phyloP scores from a whole-genome alignment of 2,113 vertebrate genomes.

The Sterrhoptilus dennistouni region DNA sequence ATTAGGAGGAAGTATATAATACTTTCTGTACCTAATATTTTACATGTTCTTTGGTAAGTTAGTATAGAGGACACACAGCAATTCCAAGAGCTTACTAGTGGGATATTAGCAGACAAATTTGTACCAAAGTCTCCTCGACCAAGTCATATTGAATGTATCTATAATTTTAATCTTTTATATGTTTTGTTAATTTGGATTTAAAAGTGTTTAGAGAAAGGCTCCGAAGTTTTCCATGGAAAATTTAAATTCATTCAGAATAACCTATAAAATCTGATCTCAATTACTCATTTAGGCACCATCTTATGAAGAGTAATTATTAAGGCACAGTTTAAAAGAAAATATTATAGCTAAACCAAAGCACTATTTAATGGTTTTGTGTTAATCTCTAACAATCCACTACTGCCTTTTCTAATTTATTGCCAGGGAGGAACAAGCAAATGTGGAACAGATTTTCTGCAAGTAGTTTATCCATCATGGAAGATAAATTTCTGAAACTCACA shows the following conservation, averaged over 20 bases:
- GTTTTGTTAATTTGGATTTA: neutral
- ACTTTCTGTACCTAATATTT: neutral
- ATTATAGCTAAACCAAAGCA: neutral
- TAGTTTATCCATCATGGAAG: conserved; percentile 5
- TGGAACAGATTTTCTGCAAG: conserved; percentile 24
- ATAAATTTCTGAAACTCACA: neutral
- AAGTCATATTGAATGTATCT: neutral
- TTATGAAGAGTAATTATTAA: neutral
- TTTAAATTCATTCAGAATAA: neutral
- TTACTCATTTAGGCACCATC: neutral
- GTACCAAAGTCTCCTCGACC: neutral
- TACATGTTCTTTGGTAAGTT: neutral
- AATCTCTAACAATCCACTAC: neutral
- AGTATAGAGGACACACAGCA: neutral
- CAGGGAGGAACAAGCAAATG: neutral
- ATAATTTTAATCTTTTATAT: neutral
- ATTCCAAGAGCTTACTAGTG: neutral
- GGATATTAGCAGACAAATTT: neutral
- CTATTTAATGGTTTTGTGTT: neutral
- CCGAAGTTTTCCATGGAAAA: neutral
- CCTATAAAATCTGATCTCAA: neutral
- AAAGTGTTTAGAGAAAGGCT: neutral
- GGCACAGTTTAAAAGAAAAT: neutral
- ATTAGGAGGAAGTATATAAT: neutral
- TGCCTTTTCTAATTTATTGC: conserved; percentile 3